Conservation (phyloP, 2,113 vertebrate genomes). For the Tetrao urogallus region DNA sequence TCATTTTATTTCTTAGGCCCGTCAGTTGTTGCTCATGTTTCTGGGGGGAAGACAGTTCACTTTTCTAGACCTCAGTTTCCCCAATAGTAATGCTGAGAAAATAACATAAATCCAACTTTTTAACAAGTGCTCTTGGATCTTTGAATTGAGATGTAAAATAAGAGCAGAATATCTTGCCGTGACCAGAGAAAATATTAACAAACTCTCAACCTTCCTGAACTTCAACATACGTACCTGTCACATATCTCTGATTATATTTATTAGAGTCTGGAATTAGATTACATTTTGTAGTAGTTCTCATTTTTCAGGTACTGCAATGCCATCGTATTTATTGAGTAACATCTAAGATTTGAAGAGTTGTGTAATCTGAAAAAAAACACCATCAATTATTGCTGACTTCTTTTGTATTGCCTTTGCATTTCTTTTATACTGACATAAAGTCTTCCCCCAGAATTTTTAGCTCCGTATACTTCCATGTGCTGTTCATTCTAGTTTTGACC, state of each 20-base stretch:
- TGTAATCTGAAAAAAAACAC: background rate
- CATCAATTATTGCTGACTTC: background rate
- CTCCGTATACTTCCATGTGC: background rate
- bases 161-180: background rate
- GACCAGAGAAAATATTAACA: background rate
- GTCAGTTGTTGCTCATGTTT: background rate
- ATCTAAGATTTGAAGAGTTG: background rate
- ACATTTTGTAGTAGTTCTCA: background rate
- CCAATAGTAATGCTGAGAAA: background rate
- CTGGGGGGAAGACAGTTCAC: background rate
- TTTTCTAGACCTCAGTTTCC: background rate
- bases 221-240: rapidly evolving
- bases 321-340: background rate
- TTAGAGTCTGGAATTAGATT: background rate
- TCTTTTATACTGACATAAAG: background rate
- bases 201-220: background rate
- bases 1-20: background rate
- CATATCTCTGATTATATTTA: background rate
- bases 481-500: background rate
- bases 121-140: background rate
- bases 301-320: background rate
- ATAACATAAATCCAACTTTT: background rate
- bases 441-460: background rate
- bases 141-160: background rate
- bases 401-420: background rate